Base-by-base conservation (phyloP, 2,888 invertebrate species). In the Melikaiella ostensackeni region DNA sequence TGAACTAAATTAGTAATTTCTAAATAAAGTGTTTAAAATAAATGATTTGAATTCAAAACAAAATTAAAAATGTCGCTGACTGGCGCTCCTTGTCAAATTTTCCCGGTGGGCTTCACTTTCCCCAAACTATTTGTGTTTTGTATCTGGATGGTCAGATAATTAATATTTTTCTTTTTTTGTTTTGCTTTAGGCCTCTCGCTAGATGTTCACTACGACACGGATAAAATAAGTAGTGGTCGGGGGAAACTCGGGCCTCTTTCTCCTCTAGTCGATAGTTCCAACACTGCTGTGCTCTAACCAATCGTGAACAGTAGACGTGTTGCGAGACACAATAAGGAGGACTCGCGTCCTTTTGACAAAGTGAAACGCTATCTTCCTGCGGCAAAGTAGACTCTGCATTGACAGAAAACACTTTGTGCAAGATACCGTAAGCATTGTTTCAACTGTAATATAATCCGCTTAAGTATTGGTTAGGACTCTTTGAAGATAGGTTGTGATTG, bases 181-280 rank as follows among this genome's bases (percentile, higher is more conserved):
- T 2, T 27, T 5, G 59, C 91, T 91, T 63, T 89, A 95, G 95
- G 94, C 89, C 93, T 94, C 85, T 95, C 96, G 78, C 92, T 95
- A 86, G 96, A 97, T 91, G 94, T 96, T 87, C 95, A 96, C 89
- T 96, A 96, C 91, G 97, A 97, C 92, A 93, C 96, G 89, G 96
- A 97, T 92, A 94, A 95, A 86, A 85, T 90, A 77, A 88, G 88
- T 80, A 87, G 89, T 74, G 95, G 95, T 77, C 94, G 95, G 88
- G 95, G 95, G 87, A 95, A 95, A 86, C 94, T 95, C 70, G 96
- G 96, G 86, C 94, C 96, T 38, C 92, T 96, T 90, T 96, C 96
- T 85, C 96, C 96, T 80, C 93, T 96, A 86, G 96, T 96, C 93
- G 96, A 95, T 90, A 94, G 88, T 85, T 90, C 94, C 80, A 95